Percentiles rank a stretch among this genome's conserved stretches.
Evolutionary conservation across 2,797 vertebrate species (phyloP).

Genomic region (Cottoperca gobio): DNA sequence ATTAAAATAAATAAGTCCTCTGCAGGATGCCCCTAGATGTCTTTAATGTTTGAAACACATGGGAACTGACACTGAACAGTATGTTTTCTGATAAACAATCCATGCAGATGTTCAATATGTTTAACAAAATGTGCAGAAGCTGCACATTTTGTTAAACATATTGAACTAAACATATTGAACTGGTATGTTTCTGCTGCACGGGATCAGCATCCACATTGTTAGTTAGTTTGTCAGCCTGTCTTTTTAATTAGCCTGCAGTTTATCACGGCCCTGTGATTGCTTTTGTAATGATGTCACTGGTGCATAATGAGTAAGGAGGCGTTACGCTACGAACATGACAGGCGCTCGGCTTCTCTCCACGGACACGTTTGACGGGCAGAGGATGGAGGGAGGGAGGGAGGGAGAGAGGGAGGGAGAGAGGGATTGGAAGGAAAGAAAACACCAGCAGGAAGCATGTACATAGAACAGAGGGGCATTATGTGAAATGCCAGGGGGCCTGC

Average conservation of each 20-base stretch:
- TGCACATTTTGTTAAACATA: background rate
- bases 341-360: conserved; percentile 57
- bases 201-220: conserved; percentile 54
- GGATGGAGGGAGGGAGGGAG: conserved; percentile 43
- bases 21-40: background rate
- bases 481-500: conserved; percentile 59
- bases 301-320: conserved; percentile 83
- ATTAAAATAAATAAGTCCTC: background rate
- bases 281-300: conserved; percentile 85
- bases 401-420: no score
- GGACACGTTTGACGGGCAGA: conserved; percentile 69
- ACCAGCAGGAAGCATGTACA: conserved; percentile 61
- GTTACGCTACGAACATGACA: conserved; percentile 81
- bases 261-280: conserved; percentile 83
- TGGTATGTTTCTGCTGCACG: no score
- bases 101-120: conserved; percentile 9
- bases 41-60: no score
- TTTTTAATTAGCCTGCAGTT: conserved; percentile 84
- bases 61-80: background rate
- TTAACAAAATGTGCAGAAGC: background rate
- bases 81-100: background rate
- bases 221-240: conserved; percentile 73
- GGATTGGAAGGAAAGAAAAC: conserved; percentile 51
- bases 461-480: conserved; percentile 63
- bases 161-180: no score